Evolutionary conservation across 2,113 vertebrate species (phyloP).

Genomic region (Leptobrachium ailaonicum): DNA sequence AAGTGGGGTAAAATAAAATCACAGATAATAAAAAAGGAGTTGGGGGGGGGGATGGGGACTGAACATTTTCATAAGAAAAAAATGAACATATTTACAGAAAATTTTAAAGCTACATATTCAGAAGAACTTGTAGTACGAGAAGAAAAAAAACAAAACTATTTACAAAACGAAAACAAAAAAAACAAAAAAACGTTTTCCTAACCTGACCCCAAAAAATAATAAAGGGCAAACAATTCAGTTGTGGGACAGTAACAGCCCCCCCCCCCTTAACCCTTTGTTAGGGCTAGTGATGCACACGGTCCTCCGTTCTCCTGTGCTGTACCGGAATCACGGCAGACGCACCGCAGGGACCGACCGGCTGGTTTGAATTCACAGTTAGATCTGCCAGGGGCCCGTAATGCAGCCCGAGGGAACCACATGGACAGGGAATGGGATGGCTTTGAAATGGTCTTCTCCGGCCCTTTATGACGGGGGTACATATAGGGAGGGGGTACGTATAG

Average conservation of each 20-base stretch:
- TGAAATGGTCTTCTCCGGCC: too few relatives aligned
- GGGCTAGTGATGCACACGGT: too few relatives aligned
- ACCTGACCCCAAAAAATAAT: slow-evolving; percentile 9
- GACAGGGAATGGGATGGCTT: too few relatives aligned
- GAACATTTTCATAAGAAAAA: slow-evolving; percentile 43
- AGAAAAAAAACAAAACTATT: slow-evolving; percentile 8
- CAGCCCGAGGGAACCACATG: too few relatives aligned
- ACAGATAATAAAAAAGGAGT: background rate
- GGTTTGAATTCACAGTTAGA: too few relatives aligned
- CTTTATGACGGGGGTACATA: too few relatives aligned
- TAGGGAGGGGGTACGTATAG: too few relatives aligned
- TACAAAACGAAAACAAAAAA: slow-evolving; percentile 33
- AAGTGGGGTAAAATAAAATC: background rate
- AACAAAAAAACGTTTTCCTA: slow-evolving; percentile 17
- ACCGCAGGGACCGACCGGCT: too few relatives aligned
- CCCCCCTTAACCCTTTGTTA: background rate
- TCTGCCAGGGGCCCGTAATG: too few relatives aligned
- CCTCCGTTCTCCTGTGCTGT: too few relatives aligned
- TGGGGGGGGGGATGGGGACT: background rate
- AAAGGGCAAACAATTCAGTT: background rate
- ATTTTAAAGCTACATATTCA: slow-evolving; percentile 39
- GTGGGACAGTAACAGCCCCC: background rate
- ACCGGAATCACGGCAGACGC: too few relatives aligned
- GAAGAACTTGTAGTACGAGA: slow-evolving; percentile 39
- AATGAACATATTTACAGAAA: slow-evolving; percentile 47